Evolutionary conservation across 2,113 vertebrate genomes (phyloP), one percentile per base, ranked within the genome.

Genomic region (Upupa epops): DNA sequence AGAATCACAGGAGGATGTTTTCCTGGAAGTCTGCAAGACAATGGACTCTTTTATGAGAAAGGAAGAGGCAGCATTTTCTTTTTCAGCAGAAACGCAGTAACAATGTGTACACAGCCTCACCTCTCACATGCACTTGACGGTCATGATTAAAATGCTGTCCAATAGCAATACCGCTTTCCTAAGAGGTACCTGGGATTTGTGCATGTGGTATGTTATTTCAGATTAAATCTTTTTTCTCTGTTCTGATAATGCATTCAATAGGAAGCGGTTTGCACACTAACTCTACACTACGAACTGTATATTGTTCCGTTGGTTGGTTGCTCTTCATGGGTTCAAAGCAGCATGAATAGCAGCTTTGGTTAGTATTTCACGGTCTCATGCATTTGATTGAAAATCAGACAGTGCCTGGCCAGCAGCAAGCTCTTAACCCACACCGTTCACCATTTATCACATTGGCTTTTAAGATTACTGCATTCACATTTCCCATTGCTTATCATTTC

Each of bases 1-100:
- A 94, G 97, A 97, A 94, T 96, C 98, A 8, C 98, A 98, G 10
- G 98, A 99, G 4, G 98, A 99, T 40, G 98, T 98, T 93, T 99
- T 99, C 73, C 95, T 97, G 93, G 98, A 98, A 96, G 96, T 99
- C 95, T 99, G 98, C 96, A 92, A 96, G 96, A 97, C 92, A 64
- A 91, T 99, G 92, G 98, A 98, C 91, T 97, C 97, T 97, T 75
- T 98, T 96, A 96, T 97, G 96, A 96, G 71, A 59, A 85, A 92
- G 59, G 80, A 96, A 71, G 91, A 70, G 74, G 95, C 84, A 71
- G 78, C 83, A 14, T 72, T 69, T 40, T 71, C 61, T 61, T 80
- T 84, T 77, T 42, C 96, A 34, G 10, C 86, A 65, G 87, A 94
- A 86, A 34, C 10, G 12, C 83, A 86, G 75, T 92, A 83, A 58